Conservation (phyloP, 2,113 vertebrate species). For the Callionymus lyra region DNA sequence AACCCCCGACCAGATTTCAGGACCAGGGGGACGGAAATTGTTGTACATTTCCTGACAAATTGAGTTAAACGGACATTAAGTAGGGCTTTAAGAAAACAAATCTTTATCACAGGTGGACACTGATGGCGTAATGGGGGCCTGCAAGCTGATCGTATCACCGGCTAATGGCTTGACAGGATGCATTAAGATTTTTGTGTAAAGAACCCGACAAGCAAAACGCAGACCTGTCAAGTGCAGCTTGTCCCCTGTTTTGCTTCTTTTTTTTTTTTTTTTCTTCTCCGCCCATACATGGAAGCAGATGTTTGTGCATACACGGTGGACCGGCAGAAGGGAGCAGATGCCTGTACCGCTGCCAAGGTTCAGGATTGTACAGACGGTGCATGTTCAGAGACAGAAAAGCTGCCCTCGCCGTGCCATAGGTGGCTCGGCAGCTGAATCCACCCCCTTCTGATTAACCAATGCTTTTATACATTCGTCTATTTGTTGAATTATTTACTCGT, state of each 20-base stretch:
- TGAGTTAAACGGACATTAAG: constrained; percentile 99
- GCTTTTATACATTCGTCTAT: constrained; percentile 59
- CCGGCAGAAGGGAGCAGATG: constrained; percentile 96
- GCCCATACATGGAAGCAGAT: constrained; percentile 81
- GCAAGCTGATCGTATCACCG: constrained; percentile 88
- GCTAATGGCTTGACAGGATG: constrained; percentile 99
- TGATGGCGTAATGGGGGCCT: constrained; percentile 95
- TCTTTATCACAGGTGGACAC: constrained; percentile 99
- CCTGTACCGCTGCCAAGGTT: constrained; percentile 94
- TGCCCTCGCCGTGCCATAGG: constrained; percentile 72
- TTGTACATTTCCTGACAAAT: constrained; percentile 99
- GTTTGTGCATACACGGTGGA: constrained; percentile 93
- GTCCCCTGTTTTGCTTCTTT: constrained; percentile 60
- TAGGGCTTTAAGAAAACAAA: constrained; percentile 99
- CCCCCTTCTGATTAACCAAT: constrained; percentile 66
- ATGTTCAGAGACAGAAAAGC: constrained; percentile 65
- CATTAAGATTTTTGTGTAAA: constrained; percentile 97
- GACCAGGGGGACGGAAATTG: constrained; percentile 87
- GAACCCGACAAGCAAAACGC: constrained; percentile 76
- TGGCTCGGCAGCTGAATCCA: constrained; percentile 74
- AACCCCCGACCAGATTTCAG: constrained; percentile 94
- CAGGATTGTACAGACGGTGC: constrained; percentile 90
- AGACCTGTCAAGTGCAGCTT: constrained; percentile 88
- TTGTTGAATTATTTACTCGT: constrained; percentile 63
- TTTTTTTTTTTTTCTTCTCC: background rate